These are phyloP conservation scores for Platyscapa corneri DNA, from an alignment of 1,140 invertebrate species.

Conservation along the genomic window DNA sequence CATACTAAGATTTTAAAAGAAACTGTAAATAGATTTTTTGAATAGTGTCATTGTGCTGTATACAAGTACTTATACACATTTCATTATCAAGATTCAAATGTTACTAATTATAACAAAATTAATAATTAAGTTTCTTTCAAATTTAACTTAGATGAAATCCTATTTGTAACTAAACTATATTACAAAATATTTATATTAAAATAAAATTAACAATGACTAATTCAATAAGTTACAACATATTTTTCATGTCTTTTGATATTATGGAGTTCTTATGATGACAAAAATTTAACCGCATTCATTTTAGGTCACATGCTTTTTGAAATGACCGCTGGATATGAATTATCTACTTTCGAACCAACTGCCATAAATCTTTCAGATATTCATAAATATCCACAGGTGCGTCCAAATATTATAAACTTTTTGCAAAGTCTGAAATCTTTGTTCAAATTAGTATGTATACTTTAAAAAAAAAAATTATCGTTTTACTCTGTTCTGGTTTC, in stretches of 20 bases:
- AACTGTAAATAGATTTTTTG: too few species aligned
- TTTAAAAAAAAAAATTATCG: too few species aligned
- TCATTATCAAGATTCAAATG: too few species aligned
- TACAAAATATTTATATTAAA: too few species aligned
- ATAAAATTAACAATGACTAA: not conserved
- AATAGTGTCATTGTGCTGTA: too few species aligned
- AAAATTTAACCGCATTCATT: not conserved
- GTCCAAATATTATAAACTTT: conserved; percentile 32
- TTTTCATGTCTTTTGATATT: not conserved
- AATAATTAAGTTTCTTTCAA: too few species aligned
- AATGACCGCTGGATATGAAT: conserved; percentile 90
- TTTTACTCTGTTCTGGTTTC: too few species aligned
- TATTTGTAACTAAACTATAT: too few species aligned
- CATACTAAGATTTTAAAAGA: too few species aligned
- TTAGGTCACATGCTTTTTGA: conserved; percentile 89
- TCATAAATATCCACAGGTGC: conserved; percentile 83
- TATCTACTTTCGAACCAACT: conserved; percentile 83
- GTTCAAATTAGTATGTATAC: not conserved
- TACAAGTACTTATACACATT: too few species aligned
- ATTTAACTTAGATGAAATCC: too few species aligned
- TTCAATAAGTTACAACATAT: not conserved
- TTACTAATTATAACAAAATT: too few species aligned
- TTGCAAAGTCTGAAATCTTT: conserved; percentile 24
- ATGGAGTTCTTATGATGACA: not conserved
- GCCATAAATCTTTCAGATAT: conserved; percentile 83